phyloP scores from a whole-genome alignment of 2,888 invertebrate genomes.

The Euspilapteryx auroguttella region DNA sequence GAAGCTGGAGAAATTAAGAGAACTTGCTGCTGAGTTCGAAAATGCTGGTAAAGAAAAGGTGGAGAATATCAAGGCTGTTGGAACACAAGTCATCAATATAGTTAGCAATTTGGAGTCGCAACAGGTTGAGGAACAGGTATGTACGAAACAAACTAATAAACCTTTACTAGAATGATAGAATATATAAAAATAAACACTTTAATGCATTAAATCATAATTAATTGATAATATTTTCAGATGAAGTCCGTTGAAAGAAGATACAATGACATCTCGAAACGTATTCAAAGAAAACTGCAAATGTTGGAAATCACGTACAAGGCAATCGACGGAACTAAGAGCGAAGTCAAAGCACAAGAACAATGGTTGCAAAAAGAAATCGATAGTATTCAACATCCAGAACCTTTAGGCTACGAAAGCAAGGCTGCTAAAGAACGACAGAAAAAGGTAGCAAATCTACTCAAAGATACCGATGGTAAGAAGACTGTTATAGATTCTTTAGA shows the following conservation, averaged over 20 bases:
- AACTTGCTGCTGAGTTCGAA: constrained; percentile 74
- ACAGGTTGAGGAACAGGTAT: constrained; percentile 84
- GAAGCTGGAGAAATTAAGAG: constrained; percentile 74
- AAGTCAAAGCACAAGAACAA: constrained; percentile 76
- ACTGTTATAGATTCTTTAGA: constrained; percentile 80
- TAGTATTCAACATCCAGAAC: constrained; percentile 66
- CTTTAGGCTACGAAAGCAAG: constrained; percentile 76
- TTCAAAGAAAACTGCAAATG: constrained; percentile 82
- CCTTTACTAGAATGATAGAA: too few species aligned
- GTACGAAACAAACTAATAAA: constrained; percentile 9
- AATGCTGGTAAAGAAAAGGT: constrained; percentile 72
- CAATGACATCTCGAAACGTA: constrained; percentile 80
- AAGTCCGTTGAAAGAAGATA: constrained; percentile 83
- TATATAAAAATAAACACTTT: too few species aligned
- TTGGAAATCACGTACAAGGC: constrained; percentile 83
- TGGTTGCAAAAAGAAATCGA: constrained; percentile 79
- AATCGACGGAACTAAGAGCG: constrained; percentile 77
- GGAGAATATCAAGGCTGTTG: constrained; percentile 70
- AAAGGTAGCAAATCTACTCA: constrained; percentile 71
- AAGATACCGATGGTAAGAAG: constrained; percentile 85
- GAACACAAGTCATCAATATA: constrained; percentile 72
- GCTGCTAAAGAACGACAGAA: constrained; percentile 75
- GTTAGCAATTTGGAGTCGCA: constrained; percentile 88
- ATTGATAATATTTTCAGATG: constrained; percentile 43
- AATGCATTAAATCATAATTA: constrained; percentile 2